Evolutionary conservation across 2,888 invertebrate species (phyloP).

Genomic region (Ptilodon capucinus): DNA sequence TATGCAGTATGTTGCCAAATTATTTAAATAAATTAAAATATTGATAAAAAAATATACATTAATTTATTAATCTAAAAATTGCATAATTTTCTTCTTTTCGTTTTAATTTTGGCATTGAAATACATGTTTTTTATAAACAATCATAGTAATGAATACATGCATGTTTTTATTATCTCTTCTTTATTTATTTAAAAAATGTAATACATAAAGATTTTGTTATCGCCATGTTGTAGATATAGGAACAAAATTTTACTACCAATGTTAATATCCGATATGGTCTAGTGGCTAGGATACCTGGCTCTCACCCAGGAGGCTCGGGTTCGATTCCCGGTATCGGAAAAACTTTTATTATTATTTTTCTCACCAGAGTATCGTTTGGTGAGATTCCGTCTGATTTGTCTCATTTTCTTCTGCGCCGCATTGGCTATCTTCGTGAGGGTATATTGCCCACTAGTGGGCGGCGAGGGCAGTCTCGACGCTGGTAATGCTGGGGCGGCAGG

Average conservation of each 20-base stretch:
- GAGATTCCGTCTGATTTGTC: constrained; percentile 85
- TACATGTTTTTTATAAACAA: no score
- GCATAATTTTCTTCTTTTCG: neutral
- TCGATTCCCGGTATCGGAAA: constrained; percentile 85
- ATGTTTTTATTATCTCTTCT: no score
- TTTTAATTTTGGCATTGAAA: neutral
- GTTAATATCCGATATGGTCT: constrained; percentile 80
- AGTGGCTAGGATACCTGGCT: constrained; percentile 85
- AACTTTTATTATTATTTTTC: constrained; percentile 37
- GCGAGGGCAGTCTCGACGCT: constrained; percentile 80
- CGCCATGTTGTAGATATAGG: constrained; percentile 1
- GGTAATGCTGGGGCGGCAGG: constrained; percentile 59
- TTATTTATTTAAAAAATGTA: no score
- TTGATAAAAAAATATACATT: neutral
- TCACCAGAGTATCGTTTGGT: constrained; percentile 81
- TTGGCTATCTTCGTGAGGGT: constrained; percentile 86
- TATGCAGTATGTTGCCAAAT: neutral
- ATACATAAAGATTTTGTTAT: neutral
- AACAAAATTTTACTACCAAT: neutral
- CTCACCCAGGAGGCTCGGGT: constrained; percentile 84
- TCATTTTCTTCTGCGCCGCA: constrained; percentile 84
- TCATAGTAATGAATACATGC: no score
- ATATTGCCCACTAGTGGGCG: constrained; percentile 84
- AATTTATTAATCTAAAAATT: neutral
- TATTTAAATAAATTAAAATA: neutral